Evolutionary conservation across 2,888 invertebrate species (phyloP), one percentile per base, ranked within the genome.

Genomic region (Yponomeuta malinellus): DNA sequence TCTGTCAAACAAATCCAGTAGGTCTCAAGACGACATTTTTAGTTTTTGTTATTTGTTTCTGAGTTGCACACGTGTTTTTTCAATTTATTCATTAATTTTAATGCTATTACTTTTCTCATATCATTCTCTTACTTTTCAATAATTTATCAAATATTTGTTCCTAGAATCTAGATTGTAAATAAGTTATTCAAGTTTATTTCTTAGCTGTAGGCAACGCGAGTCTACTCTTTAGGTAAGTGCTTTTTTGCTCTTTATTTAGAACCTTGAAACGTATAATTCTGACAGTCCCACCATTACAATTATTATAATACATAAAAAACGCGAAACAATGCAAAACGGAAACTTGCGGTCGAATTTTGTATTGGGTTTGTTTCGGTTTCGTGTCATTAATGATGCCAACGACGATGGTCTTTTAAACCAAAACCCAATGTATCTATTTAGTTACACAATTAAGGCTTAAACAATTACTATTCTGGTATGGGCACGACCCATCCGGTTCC

Each of bases 31-130:
- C 33, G n/a, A 70, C 69, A 31, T 73, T 70, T 75, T 75, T 78
- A 88, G 81, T 88, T 89, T 90, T 89, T 89, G 86, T 89, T 88
- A 78, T 85, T 89, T 88, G 77, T 88, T 88, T 85, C 79, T 74
- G 72, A 74, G 79, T 71, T 76, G 73, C 73, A 71, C 72, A 74
- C 72, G 72, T 68, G 71, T 79, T 81, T 85, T 87, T 87, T 85
- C 77, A 63, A n/a, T 64, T 71, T 68, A 63, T 69, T 48, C 66
- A 68, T 71, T 68, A 71, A 68, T 71, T 71, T 71, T 43, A 31
- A 59, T 71, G 23, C 59, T 31, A 63, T 68, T 68, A 37, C 10
- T 63, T 48, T 68, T 48, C 3, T 48, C 68, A 15, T 43, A 23
- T 68, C 23, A 67, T 43, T 67, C n/a, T 67, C 67, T 67, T 33